phyloP scores from a whole-genome alignment of 2,888 invertebrate species.

The Tetragonula carbonaria region DNA sequence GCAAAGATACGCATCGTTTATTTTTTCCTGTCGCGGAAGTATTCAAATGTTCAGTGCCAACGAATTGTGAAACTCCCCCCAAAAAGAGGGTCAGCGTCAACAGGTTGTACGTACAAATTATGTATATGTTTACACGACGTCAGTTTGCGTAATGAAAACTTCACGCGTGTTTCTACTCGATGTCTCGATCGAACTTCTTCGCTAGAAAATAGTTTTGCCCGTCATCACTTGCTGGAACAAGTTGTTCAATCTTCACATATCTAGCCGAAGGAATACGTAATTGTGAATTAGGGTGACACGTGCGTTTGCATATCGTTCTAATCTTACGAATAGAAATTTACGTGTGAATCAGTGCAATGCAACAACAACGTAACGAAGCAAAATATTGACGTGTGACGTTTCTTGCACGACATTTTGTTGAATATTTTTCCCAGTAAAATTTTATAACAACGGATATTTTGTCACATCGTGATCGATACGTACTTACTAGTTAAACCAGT shows the following conservation, averaged over 20 bases:
- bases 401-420: background rate
- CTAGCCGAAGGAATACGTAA: background rate
- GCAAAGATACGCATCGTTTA: slow-evolving; percentile 6
- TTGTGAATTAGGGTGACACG: background rate
- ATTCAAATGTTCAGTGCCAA: slow-evolving; percentile 43
- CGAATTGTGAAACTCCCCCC: slow-evolving; percentile 6
- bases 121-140: slow-evolving; percentile 19
- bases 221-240: background rate
- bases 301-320: no score
- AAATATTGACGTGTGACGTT: background rate
- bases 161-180: background rate
- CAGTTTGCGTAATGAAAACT: background rate
- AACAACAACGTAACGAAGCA: background rate
- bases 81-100: background rate
- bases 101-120: slow-evolving; percentile 3
- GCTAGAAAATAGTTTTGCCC: background rate
- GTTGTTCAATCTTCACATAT: background rate
- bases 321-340: no score
- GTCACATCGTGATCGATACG: background rate
- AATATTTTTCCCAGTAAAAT: background rate
- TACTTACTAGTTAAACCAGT: no score
- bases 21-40: slow-evolving; percentile 30
- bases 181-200: no score
- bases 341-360: background rate
- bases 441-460: background rate